These are phyloP conservation scores for Euzophera pinguis DNA, from an alignment of 2,888 invertebrate genomes.

Conservation along the genomic window DNA sequence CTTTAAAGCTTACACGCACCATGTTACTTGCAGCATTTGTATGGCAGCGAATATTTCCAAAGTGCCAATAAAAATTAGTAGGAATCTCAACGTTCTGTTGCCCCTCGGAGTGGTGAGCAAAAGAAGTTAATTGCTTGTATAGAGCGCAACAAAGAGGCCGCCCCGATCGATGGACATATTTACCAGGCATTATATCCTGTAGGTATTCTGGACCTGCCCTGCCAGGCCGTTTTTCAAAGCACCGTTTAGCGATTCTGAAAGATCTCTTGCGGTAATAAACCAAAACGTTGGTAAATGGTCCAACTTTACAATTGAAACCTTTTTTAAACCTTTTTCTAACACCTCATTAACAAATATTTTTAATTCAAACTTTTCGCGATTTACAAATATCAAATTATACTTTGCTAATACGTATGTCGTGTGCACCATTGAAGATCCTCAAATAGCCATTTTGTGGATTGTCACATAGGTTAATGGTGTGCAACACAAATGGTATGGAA, in stretches of 20 bases:
- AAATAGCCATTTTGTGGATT: neutral
- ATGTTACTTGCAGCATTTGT: neutral
- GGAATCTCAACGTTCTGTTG: constrained; percentile 24
- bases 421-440: neutral
- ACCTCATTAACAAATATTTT: too few relatives aligned
- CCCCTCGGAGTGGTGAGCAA: constrained; percentile 19
- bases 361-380: too few relatives aligned
- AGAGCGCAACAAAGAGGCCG: constrained; percentile 42
- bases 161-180: constrained; percentile 42
- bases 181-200: constrained; percentile 43
- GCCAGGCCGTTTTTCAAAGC: constrained; percentile 26
- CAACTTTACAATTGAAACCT: neutral
- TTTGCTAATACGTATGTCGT: neutral
- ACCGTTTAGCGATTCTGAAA: constrained; percentile 1
- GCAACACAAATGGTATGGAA: constrained; percentile 40
- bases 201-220: constrained; percentile 36
- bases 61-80: constrained; percentile 23
- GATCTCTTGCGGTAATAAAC: neutral
- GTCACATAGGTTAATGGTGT: constrained; percentile 36
- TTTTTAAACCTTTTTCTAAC: neutral
- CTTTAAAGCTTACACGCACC: constrained; percentile 28
- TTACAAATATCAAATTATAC: too few relatives aligned
- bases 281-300: neutral
- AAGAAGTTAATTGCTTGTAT: constrained; percentile 52
- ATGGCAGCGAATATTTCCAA: constrained; percentile 15